Conservation (phyloP, 2,888 invertebrate species). For the Campoplex capitator region DNA sequence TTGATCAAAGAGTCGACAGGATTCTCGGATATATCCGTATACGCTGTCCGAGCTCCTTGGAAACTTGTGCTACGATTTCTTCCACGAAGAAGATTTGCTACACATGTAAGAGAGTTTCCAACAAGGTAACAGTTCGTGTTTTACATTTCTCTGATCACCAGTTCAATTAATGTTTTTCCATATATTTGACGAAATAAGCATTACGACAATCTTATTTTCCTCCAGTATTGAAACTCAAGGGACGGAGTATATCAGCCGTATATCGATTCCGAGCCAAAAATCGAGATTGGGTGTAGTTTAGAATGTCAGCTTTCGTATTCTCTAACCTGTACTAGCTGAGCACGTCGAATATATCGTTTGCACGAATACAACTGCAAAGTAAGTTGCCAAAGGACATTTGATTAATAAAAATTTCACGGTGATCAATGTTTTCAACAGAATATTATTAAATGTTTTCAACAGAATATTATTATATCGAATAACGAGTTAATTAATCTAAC, state of each 20-base stretch:
- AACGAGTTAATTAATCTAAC: too few relatives aligned
- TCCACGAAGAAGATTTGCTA: constrained; percentile 98
- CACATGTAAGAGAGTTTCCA: constrained; percentile 99
- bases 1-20: constrained; percentile 97
- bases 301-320: constrained; percentile 99
- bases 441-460: not conserved
- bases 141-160: not conserved
- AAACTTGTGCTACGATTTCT: constrained; percentile 98
- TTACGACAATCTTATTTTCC: not conserved
- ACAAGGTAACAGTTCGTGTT: constrained; percentile 88
- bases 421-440: not conserved
- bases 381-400: constrained; percentile 78
- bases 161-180: constrained; percentile 50
- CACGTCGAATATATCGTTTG: constrained; percentile 99
- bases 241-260: constrained; percentile 98
- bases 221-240: constrained; percentile 97
- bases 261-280: constrained; percentile 98
- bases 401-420: not conserved
- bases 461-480: not conserved
- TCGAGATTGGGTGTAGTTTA: constrained; percentile 97
- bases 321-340: constrained; percentile 96
- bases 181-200: constrained; percentile 70
- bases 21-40: constrained; percentile 91
- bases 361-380: constrained; percentile 96
- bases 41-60: constrained; percentile 97